Evolutionary conservation across 1,140 invertebrate species (phyloP), one percentile per base, ranked within the genome.

Genomic region (Diabrotica undecimpunctata): DNA sequence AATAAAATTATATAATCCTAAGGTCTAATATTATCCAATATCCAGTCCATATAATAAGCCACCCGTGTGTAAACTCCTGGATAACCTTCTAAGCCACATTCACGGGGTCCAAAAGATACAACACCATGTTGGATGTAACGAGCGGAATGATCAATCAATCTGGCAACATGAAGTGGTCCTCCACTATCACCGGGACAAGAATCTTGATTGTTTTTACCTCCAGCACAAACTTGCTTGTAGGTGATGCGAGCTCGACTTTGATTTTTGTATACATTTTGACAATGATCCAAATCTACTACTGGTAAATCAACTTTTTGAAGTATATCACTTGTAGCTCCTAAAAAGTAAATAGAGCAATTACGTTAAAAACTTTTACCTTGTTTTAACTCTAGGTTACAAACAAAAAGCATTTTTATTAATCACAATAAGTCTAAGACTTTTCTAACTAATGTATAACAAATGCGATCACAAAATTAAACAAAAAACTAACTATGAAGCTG

Each of bases 31-130:
- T 37, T 65, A 51, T 70, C 63, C 10, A 70, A 39, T 25, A 70
- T 65, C 88, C 88, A 90, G 46, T 87, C 81, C 74, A 89, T 78
- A 62, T 87, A 89, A 61, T 83, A 79, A 0, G 78, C 72, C 0
- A 88, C 76, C 11, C 81, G 80, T 0, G 87, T 87, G 69, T 88
- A 90, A 2, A 90, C 84, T 0, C 84, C 86, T 5, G 88, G 88
- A 41, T 77, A 79, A 0, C 82, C 83, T 14, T 79, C 76, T 0
- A 78, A 71, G 0, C 84, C 88, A 67, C 84, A 85, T 11, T 72
- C 69, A 7, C 62, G 71, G 3, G 82, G 81, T 41, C 83, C 84
- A 72, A 82, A 81, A n/a, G 82, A 83, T 0, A 85, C 83, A 38
- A 85, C 74, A 2, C 68, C 84, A 70, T 77, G 71, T 60, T 77